Base-by-base conservation (phyloP, 2,113 vertebrate genomes). In the Lampris megalopsis region DNA sequence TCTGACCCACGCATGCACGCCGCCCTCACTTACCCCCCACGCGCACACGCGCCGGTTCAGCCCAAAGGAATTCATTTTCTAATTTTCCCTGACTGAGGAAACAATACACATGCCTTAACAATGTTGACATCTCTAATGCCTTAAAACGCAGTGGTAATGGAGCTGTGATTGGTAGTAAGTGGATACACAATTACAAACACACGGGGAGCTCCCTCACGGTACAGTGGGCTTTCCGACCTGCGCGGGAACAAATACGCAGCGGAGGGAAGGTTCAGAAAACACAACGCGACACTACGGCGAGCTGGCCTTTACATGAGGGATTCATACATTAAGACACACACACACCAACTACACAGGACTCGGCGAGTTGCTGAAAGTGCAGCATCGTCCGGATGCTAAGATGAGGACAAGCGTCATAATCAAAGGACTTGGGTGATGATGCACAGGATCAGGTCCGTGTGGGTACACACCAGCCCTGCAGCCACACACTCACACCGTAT, bases 21-120 rank as follows among this genome's bases (percentile, higher is more conserved):
- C 24, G 41, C 77, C 77, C 83, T 84, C 75, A 53, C 75, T 70
- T 60, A 54, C 80, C 58, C 76, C 61, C 63, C 75, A 77, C 81
- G 24, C 60, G 85, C 94, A 94, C 93, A 94, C 94, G 94, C 96
- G 83, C 95, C 95, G 94, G 95, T 95, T 94, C 94, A 95, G 68
- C 90, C 89, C 88, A 89, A 84, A 94, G 92, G 93, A 94, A 93
- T 94, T 92, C 75, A 91, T 92, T 92, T 92, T 92, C 91, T 94
- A 94, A 94, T 93, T 93, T 94, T 88, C 92, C 92, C 83, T 94
- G 93, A 93, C 93, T 94, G 89, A 91, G 89, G 89, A 95, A 95
- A 94, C 93, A 94, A 93, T 94, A 93, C 89, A 91, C 82, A 89
- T 62, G 92, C 91, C 91, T 93, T 93, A 94, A 92, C 92, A 93